These are phyloP conservation scores for Elmis aenea DNA, from an alignment of 2,888 invertebrate species.

Conservation along the genomic window DNA sequence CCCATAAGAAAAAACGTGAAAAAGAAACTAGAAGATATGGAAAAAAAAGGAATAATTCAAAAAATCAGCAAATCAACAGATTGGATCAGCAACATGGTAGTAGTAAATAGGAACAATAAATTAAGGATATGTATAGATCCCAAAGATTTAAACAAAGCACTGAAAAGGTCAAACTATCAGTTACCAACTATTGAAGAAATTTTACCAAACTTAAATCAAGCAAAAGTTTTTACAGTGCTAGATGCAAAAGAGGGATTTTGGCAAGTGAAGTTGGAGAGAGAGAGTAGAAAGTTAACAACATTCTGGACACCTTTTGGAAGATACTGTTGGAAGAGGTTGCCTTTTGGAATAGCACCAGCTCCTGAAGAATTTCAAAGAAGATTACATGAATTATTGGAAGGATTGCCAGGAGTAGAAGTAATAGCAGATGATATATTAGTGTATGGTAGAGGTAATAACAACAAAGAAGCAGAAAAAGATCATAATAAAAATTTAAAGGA, in stretches of 20 bases:
- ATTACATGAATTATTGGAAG: slow-evolving; percentile 10
- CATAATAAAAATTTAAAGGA: slow-evolving; percentile 18
- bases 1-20: no score
- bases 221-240: slow-evolving; percentile 16
- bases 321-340: slow-evolving; percentile 6
- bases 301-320: no score
- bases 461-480: slow-evolving; percentile 14
- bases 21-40: no score
- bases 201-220: slow-evolving; percentile 9
- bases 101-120: no score
- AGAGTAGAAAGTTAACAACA: slow-evolving; percentile 7
- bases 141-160: no score
- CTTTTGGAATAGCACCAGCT: slow-evolving; percentile 8
- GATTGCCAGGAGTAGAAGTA: slow-evolving; percentile 12
- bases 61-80: no score
- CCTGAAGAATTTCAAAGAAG: slow-evolving; percentile 12
- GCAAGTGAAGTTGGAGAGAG: slow-evolving; percentile 9
- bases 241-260: slow-evolving; percentile 23
- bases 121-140: no score
- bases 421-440: slow-evolving; percentile 18
- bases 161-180: no score
- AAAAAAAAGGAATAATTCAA: no score
- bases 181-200: no score
- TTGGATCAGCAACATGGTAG: no score
- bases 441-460: slow-evolving; percentile 11